Percentiles rank a stretch among this genome's conserved stretches.
These are phyloP conservation scores for Electrophaes corylata DNA, from an alignment of 2,888 invertebrate genomes.

Conservation along the genomic window DNA sequence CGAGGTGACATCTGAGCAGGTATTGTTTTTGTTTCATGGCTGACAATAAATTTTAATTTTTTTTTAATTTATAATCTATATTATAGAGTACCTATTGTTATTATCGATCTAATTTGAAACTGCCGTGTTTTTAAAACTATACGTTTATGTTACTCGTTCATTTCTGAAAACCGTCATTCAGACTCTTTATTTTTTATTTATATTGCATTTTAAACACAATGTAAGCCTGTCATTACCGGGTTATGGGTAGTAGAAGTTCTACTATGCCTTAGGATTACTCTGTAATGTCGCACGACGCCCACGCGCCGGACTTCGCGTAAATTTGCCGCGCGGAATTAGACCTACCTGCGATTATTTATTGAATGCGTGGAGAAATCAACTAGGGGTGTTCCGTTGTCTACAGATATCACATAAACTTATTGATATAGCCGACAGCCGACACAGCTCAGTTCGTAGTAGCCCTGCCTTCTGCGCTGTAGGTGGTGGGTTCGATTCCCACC, in stretches of 20 bases:
- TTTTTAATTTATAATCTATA: too few species aligned
- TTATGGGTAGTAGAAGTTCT: conserved; percentile 19
- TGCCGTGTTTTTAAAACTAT: neutral
- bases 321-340: conserved; percentile 77
- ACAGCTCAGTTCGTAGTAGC: too few species aligned
- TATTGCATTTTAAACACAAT: conserved; percentile 21
- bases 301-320: conserved; percentile 63
- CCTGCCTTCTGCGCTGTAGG: too few species aligned
- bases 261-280: conserved; percentile 42
- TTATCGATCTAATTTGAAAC: neutral
- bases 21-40: too few species aligned
- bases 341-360: conserved; percentile 78
- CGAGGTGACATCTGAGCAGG: too few species aligned
- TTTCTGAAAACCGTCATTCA: neutral
- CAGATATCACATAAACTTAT: neutral
- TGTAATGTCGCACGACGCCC: conserved; percentile 58
- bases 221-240: conserved; percentile 9
- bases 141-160: neutral
- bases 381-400: conserved; percentile 42
- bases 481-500: too few species aligned
- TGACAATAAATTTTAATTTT: too few species aligned
- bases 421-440: too few species aligned
- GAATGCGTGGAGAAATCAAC: conserved; percentile 51
- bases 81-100: neutral
- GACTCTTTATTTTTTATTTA: conserved; percentile 1